Evolutionary conservation across 2,797 vertebrate genomes (phyloP), one percentile per base, ranked within the genome.

Genomic region (Hoplostethus mediterraneus): DNA sequence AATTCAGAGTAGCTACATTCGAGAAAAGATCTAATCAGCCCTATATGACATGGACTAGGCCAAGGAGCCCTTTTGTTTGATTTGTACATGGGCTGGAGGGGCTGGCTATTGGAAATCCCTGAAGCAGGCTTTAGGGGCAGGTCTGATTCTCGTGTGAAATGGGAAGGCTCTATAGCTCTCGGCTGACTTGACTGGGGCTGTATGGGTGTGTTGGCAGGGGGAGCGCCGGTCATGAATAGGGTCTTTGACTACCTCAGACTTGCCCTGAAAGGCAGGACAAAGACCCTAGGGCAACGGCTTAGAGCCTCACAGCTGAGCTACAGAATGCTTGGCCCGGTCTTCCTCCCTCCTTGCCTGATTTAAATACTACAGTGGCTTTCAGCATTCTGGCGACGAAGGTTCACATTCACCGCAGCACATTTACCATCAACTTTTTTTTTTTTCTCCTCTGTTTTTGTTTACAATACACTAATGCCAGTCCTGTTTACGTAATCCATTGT

Each of bases 211-310:
- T 94, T 95, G 94, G 93, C 93, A 93, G 93, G 92, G 93, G 92
- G 93, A 93, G 91, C 87, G 84, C 83, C 86, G 80, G 87, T 82
- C 91, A 94, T 95, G 94, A 95, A 95, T 95, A 90, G 92, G 92
- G 90, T 93, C 95, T 95, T 95, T 95, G 92, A 95, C 93, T 93
- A 93, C 87, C 92, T 94, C 92, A 94, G 94, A 94, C 93, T 93
- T 93, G 92, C 91, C 90, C 94, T 94, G 94, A 95, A 94, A 95
- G 91, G 92, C 93, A 93, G 92, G 91, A 95, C 94, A 95, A 95
- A 95, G 93, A 92, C 91, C 93, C 91, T 85, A 93, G 92, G 93
- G 92, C 93, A 94, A 92, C 90, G 92, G 92, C 94, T 95, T 94
- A 93, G 91, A 95, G 93, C 92, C 91, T 92, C 93, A 94, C 93